These are phyloP conservation scores for Pampusana beccarii DNA, from an alignment of 2,113 vertebrate species.

Conservation along the genomic window DNA sequence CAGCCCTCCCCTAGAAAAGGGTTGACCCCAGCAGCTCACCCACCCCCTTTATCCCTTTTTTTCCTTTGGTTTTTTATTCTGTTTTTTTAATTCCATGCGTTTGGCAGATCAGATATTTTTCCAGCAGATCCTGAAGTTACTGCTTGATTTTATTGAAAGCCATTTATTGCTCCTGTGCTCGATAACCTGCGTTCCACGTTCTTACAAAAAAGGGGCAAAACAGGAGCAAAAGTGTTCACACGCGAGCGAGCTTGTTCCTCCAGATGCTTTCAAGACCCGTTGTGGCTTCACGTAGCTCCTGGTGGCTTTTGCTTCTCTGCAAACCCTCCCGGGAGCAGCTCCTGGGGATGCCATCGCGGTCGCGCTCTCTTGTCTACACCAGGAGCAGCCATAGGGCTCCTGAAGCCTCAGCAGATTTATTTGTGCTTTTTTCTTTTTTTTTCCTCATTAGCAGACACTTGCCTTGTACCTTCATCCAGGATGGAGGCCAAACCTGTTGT, in stretches of 20 bases:
- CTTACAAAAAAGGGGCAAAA: not conserved
- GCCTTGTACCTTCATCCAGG: not conserved
- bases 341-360: not conserved
- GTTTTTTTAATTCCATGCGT: not conserved
- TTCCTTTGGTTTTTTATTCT: not conserved
- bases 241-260: not conserved
- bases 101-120: not conserved
- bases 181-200: rapidly evolving
- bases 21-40: constrained; percentile 43
- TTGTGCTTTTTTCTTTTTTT: not conserved
- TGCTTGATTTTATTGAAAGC: not conserved
- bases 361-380: not conserved
- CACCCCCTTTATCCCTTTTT: not conserved
- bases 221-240: not conserved
- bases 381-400: not conserved
- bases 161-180: rapidly evolving
- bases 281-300: not conserved
- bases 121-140: not conserved
- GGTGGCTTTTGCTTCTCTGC: not conserved
- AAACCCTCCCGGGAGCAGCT: not conserved
- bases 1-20: not conserved
- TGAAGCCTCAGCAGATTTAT: not conserved
- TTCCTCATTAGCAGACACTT: not conserved
- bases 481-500: not conserved
- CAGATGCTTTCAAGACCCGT: not conserved